Evolutionary conservation across 1,140 invertebrate species (phyloP).

Genomic region (Hydropsyche tenuis): DNA sequence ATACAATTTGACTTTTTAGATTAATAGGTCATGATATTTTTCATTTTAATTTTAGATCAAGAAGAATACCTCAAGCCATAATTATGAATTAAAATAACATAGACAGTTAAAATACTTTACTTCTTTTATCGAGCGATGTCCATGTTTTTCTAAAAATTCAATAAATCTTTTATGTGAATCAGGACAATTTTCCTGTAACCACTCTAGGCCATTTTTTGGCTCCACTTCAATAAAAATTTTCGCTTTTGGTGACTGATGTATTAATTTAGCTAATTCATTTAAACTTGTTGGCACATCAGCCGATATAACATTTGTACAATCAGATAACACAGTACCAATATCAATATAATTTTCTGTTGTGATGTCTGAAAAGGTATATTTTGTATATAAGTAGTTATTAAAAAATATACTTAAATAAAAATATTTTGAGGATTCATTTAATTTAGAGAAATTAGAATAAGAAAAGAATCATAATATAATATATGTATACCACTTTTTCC

Average conservation of each 20-base stretch:
- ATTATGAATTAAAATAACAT: no score
- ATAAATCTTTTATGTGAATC: slow-evolving; percentile 61
- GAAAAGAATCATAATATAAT: no score
- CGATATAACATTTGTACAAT: slow-evolving; percentile 71
- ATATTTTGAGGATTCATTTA: no score
- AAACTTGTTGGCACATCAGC: slow-evolving; percentile 69
- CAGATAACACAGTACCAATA: slow-evolving; percentile 68
- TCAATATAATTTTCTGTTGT: slow-evolving; percentile 68
- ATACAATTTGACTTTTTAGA: no score
- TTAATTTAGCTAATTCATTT: slow-evolving; percentile 62
- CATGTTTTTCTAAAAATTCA: slow-evolving; percentile 73
- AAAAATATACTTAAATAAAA: neutral
- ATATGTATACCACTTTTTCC: slow-evolving; percentile 56
- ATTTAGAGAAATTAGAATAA: no score
- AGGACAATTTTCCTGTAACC: slow-evolving; percentile 66
- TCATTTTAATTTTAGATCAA: no score
- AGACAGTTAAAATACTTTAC: slow-evolving; percentile 54
- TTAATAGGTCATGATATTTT: no score
- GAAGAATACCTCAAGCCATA: no score
- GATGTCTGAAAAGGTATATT: slow-evolving; percentile 62
- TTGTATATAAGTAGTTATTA: neutral
- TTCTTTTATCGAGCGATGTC: slow-evolving; percentile 77
- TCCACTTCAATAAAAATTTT: slow-evolving; percentile 65
- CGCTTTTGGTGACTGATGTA: slow-evolving; percentile 59
- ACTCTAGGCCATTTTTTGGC: slow-evolving; percentile 63